Conservation (phyloP, 2,113 vertebrate genomes). For the Corvus cornix region DNA sequence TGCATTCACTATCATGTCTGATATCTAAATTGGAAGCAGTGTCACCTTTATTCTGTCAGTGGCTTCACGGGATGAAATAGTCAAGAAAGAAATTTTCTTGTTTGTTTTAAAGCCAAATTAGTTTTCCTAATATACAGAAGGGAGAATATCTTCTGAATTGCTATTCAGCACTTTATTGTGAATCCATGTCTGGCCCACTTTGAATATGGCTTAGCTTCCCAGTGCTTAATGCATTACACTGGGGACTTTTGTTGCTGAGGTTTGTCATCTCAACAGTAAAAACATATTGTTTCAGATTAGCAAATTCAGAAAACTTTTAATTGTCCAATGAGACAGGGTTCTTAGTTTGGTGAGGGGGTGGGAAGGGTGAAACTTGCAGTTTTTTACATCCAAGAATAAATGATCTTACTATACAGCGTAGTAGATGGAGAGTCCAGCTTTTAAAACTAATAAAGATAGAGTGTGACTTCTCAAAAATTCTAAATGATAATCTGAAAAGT, state of each 20-base stretch:
- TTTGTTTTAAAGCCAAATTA: not conserved
- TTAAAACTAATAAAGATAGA: not conserved
- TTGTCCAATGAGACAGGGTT: not conserved
- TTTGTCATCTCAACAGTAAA: not conserved
- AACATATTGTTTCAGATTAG: not conserved
- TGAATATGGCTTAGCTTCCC: not conserved
- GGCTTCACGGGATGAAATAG: not conserved
- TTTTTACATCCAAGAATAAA: not conserved
- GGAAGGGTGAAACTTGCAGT: not conserved
- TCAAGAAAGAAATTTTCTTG: not conserved
- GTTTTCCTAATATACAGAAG: not conserved
- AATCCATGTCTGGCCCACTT: not conserved
- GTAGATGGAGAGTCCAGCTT: not conserved
- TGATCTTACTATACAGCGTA: not conserved
- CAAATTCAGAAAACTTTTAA: not conserved
- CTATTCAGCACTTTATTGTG: not conserved
- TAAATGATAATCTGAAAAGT: not conserved
- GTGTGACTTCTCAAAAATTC: not conserved
- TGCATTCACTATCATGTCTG: not conserved
- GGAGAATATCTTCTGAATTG: not conserved
- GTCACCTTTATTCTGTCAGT: not conserved
- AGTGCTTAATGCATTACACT: not conserved
- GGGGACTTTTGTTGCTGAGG: not conserved
- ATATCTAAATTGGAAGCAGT: not conserved
- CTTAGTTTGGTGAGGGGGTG: not conserved